Percentiles rank a stretch among this genome's conserved stretches.
phyloP scores from a whole-genome alignment of 1,140 invertebrate genomes.

The Cotesia typhae region DNA sequence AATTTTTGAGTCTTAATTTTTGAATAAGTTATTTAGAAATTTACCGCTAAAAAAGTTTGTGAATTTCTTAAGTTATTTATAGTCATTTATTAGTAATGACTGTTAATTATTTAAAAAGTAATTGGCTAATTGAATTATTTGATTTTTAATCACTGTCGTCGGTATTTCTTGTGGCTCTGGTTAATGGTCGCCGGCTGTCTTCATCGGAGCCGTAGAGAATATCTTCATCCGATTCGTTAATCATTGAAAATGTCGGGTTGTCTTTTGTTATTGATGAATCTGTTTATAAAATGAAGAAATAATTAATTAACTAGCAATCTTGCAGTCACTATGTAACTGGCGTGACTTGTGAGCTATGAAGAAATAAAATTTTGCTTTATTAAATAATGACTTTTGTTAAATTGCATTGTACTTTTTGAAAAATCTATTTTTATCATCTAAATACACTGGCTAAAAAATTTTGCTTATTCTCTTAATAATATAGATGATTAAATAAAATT shows the following conservation, averaged over 20 bases:
- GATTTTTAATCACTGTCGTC: conserved; percentile 73
- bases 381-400: no score
- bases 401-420: no score
- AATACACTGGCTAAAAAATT: no score
- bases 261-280: conserved; percentile 93
- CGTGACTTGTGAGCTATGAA: no score
- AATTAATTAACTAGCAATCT: conserved; percentile 19
- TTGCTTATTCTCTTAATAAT: no score
- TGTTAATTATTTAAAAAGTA: neutral
- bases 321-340: no score
- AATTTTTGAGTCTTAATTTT: neutral
- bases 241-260: conserved; percentile 97
- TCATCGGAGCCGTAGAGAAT: conserved; percentile 95
- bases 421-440: no score
- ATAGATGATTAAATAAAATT: neutral
- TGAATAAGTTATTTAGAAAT: neutral
- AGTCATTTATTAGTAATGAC: neutral
- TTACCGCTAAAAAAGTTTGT: no score
- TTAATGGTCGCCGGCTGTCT: conserved; percentile 80
- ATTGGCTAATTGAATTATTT: neutral
- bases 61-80: neutral
- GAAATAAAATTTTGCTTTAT: no score
- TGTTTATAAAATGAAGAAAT: conserved; percentile 56
- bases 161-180: conserved; percentile 69
- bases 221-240: conserved; percentile 98